These are phyloP conservation scores for Hemistola chrysoprasaria DNA, from an alignment of 2,888 invertebrate genomes.

Conservation along the genomic window DNA sequence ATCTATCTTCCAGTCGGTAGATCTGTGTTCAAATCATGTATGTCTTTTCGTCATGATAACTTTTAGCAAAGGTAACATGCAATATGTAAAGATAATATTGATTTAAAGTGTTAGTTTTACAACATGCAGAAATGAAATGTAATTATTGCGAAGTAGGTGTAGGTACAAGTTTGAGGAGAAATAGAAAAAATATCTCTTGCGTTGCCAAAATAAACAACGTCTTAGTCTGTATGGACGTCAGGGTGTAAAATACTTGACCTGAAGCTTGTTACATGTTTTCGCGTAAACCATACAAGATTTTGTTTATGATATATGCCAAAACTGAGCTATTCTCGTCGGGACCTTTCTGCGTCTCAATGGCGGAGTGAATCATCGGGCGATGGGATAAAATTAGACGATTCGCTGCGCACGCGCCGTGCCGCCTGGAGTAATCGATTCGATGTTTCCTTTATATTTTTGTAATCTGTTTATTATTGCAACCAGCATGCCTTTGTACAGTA, in stretches of 20 bases:
- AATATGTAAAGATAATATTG: slow-evolving; percentile 3
- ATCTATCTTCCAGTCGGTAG: slow-evolving; percentile 9
- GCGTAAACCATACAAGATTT: slow-evolving; percentile 30
- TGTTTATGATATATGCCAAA: slow-evolving; percentile 55
- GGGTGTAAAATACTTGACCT: slow-evolving; percentile 17
- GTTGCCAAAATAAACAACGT: slow-evolving; percentile 7
- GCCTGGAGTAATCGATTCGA: slow-evolving; percentile 20
- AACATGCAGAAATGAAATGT: slow-evolving; percentile 1
- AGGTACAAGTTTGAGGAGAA: slow-evolving; percentile 1
- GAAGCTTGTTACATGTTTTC: slow-evolving; percentile 24
- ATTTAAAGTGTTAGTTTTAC: too few species aligned
- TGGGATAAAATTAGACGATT: slow-evolving; percentile 59
- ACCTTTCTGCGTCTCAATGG: slow-evolving; percentile 65
- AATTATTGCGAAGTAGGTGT: neutral
- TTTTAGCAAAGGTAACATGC: slow-evolving; percentile 6
- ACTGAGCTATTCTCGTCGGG: slow-evolving; percentile 50
- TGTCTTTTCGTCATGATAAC: slow-evolving; percentile 22
- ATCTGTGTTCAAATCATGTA: slow-evolving; percentile 19
- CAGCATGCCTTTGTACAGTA: slow-evolving; percentile 18
- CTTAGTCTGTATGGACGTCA: slow-evolving; percentile 2
- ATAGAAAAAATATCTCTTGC: slow-evolving; percentile 2
- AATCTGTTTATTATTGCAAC: slow-evolving; percentile 21
- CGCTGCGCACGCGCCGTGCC: slow-evolving; percentile 38
- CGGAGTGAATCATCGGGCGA: slow-evolving; percentile 55
- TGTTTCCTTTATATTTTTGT: slow-evolving; percentile 19